Evolutionary conservation across 2,797 vertebrate species (phyloP).

Genomic region (Sebastes itinus): DNA sequence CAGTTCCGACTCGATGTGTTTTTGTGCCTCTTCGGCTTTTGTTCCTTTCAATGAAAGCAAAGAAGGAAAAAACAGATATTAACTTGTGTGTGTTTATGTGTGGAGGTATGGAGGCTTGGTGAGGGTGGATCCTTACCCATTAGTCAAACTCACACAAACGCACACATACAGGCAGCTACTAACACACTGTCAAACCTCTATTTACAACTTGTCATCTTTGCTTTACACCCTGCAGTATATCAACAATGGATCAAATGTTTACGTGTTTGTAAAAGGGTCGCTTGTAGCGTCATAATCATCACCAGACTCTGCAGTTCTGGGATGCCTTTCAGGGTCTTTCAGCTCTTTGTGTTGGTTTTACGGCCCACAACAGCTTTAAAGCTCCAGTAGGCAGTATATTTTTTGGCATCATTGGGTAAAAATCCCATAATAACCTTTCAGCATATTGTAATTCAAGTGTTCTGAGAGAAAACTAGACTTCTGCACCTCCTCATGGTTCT

Average conservation of each 20-base stretch:
- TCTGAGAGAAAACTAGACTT: too few species aligned
- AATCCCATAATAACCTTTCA: too few species aligned
- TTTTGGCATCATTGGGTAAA: too few species aligned
- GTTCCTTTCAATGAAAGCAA: slow-evolving; percentile 42
- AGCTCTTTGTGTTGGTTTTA: not conserved
- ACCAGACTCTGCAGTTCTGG: not conserved
- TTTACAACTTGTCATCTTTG: not conserved
- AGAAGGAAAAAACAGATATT: slow-evolving; percentile 65
- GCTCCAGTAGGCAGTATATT: too few species aligned
- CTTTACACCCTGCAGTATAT: not conserved
- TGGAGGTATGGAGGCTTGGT: not conserved
- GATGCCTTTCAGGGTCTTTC: not conserved
- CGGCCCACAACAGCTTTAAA: not conserved
- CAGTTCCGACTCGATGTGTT: slow-evolving; percentile 53
- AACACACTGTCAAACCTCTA: not conserved
- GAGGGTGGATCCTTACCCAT: not conserved
- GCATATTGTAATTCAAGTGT: too few species aligned
- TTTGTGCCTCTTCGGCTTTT: slow-evolving; percentile 49
- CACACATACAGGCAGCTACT: not conserved
- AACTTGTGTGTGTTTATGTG: not conserved
- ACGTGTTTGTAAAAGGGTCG: rapidly evolving
- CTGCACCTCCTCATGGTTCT: not conserved
- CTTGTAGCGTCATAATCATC: not conserved
- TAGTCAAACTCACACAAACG: not conserved
- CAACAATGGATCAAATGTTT: not conserved